Conservation (phyloP, 2,888 invertebrate species). For the Pachliopta kotzebuea region DNA sequence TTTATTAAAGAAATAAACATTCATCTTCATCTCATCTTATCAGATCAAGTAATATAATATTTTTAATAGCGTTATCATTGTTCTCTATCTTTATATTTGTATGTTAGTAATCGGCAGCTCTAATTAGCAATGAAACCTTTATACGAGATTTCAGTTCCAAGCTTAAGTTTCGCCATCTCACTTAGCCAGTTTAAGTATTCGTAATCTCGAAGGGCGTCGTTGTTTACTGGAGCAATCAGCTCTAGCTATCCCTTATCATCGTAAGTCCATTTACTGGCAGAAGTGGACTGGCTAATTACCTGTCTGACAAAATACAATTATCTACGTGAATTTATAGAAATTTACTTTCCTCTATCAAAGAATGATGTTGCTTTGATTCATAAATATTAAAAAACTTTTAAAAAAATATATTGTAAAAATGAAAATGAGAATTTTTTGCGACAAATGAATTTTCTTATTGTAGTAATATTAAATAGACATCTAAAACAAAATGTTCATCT, state of each 20-base stretch:
- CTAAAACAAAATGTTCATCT: too few species aligned
- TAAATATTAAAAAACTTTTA: neutral
- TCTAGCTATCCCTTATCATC: slow-evolving; percentile 34
- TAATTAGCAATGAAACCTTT: slow-evolving; percentile 27
- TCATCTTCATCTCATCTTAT: too few species aligned
- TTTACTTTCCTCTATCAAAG: neutral
- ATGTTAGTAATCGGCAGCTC: slow-evolving; percentile 8
- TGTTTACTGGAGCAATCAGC: slow-evolving; percentile 51
- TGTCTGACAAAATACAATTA: slow-evolving; percentile 38
- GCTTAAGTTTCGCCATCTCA: slow-evolving; percentile 51
- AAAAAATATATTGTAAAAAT: neutral
- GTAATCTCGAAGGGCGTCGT: slow-evolving; percentile 65
- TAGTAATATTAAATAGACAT: too few species aligned
- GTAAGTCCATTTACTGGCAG: slow-evolving; percentile 30
- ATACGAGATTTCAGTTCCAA: slow-evolving; percentile 26
- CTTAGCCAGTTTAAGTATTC: slow-evolving; percentile 50
- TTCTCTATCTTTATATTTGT: slow-evolving; percentile 13
- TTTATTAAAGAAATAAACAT: neutral
- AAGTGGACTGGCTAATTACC: slow-evolving; percentile 60
- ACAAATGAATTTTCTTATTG: too few species aligned
- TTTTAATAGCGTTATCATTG: neutral
- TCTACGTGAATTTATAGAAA: slow-evolving; percentile 37
- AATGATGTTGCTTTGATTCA: neutral
- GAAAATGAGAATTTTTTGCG: too few species aligned
- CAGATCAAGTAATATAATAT: neutral